A percentile compares a stretch with the other conserved stretches of the same genome.
These are phyloP conservation scores for Strigamia transsilvanica DNA, from an alignment of 2,888 invertebrate genomes.

Conservation along the genomic window DNA sequence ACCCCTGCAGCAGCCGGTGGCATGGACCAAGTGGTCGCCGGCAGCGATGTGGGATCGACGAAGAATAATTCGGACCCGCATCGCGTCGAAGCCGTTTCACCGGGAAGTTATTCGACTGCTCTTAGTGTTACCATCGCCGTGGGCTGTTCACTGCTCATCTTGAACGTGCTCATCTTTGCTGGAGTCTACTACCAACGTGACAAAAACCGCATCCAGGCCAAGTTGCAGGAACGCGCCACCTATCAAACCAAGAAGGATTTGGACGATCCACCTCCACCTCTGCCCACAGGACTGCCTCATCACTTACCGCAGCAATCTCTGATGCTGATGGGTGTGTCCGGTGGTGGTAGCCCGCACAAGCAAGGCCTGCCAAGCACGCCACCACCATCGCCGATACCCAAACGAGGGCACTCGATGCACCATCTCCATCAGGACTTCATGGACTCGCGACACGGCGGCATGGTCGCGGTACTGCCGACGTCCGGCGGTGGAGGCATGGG, in stretches of 20 bases:
- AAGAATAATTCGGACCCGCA: conserved; percentile 54
- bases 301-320: conserved; percentile 30
- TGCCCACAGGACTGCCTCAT: conserved; percentile 46
- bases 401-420: conserved; percentile 50
- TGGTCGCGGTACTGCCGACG: conserved; percentile 18
- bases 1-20: conserved; percentile 48
- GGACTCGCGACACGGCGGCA: conserved; percentile 36
- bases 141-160: conserved; percentile 87
- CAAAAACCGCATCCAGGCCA: conserved; percentile 57
- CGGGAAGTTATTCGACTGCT: conserved; percentile 77
- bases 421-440: conserved; percentile 39
- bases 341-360: conserved; percentile 53
- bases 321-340: conserved; percentile 13
- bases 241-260: conserved; percentile 55
- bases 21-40: conserved; percentile 34
- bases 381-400: conserved; percentile 56
- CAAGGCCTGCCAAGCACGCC: conserved; percentile 55
- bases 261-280: conserved; percentile 52
- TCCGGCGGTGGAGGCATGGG: conserved; percentile 17
- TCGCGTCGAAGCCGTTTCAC: conserved; percentile 54
- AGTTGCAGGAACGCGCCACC: conserved; percentile 54
- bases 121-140: conserved; percentile 93
- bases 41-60: conserved; percentile 9
- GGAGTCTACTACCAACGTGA: conserved; percentile 87
- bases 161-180: conserved; percentile 92